phyloP scores from a whole-genome alignment of 2,797 vertebrate genomes.

The Podarcis lilfordi region DNA sequence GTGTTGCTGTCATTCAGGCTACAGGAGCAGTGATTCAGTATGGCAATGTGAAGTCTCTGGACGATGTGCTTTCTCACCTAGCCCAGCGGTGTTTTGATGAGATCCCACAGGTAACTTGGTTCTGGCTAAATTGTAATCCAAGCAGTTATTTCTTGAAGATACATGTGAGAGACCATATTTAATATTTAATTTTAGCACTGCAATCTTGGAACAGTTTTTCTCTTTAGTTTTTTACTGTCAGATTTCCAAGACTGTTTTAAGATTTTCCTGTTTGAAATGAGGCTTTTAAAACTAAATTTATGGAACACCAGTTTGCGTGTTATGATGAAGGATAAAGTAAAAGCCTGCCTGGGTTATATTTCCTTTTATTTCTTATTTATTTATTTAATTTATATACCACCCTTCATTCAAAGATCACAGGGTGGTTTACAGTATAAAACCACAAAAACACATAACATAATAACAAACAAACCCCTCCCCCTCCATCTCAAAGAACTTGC shows the following conservation, averaged over 20 bases:
- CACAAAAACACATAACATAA: background rate
- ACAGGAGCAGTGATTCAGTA: slow-evolving; percentile 89
- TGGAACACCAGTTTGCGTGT: background rate
- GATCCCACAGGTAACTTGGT: slow-evolving; percentile 85
- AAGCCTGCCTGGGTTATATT: background rate
- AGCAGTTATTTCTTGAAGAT: background rate
- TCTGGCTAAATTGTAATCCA: background rate
- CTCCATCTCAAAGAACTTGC: too few relatives aligned
- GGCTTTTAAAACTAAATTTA: background rate
- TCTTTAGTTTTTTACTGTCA: background rate
- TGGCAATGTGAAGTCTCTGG: slow-evolving; percentile 86
- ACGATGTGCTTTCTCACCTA: slow-evolving; percentile 92
- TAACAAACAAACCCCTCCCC: background rate
- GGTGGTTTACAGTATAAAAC: too few relatives aligned
- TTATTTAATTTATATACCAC: background rate
- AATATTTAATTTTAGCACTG: background rate
- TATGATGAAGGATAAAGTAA: background rate
- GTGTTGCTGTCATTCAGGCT: slow-evolving; percentile 89
- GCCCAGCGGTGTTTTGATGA: slow-evolving; percentile 95
- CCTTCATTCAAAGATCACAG: background rate
- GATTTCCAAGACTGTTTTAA: background rate
- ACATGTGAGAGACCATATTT: background rate
- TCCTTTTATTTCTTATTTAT: too few relatives aligned
- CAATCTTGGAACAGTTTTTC: background rate
- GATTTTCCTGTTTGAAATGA: background rate